phyloP scores from a whole-genome alignment of 2,113 vertebrate species.

The Pandion haliaetus region DNA sequence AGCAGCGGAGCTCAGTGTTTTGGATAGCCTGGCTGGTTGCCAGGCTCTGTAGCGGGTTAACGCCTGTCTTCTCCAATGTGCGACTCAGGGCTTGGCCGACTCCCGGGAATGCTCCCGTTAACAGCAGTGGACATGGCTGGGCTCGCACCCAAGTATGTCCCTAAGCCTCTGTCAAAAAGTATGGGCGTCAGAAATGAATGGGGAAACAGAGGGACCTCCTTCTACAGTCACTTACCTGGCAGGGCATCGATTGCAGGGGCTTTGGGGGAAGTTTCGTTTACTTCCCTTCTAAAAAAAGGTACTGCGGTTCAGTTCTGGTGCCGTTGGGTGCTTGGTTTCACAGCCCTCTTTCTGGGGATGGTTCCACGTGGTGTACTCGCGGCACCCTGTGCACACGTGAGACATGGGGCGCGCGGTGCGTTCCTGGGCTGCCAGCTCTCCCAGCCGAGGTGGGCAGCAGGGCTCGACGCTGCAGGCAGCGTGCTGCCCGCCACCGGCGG shows the following conservation, averaged over 20 bases:
- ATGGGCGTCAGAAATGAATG: not conserved
- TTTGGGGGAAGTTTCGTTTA: not conserved
- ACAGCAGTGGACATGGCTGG: not conserved
- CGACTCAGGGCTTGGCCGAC: not conserved
- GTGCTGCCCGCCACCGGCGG: not conserved
- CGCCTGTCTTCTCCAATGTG: not conserved
- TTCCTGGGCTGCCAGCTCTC: not conserved
- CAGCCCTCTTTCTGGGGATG: not conserved
- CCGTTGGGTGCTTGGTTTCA: not conserved
- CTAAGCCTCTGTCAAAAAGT: not conserved
- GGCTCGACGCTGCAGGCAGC: not conserved
- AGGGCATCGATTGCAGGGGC: not conserved
- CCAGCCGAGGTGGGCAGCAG: not conserved
- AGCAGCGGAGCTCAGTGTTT: no score
- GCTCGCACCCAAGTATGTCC: not conserved
- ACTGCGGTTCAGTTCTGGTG: no score
- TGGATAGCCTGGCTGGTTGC: not conserved
- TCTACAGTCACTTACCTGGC: not conserved
- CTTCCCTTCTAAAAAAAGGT: not conserved
- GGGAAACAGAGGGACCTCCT: not conserved
- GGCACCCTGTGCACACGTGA: fast-evolving
- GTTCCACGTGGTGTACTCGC: fast-evolving
- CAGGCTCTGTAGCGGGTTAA: fast-evolving
- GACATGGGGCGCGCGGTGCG: no score
- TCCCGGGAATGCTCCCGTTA: not conserved